Evolutionary conservation across 1,140 invertebrate species (phyloP).

Genomic region (Elymnias hypermnestra): DNA sequence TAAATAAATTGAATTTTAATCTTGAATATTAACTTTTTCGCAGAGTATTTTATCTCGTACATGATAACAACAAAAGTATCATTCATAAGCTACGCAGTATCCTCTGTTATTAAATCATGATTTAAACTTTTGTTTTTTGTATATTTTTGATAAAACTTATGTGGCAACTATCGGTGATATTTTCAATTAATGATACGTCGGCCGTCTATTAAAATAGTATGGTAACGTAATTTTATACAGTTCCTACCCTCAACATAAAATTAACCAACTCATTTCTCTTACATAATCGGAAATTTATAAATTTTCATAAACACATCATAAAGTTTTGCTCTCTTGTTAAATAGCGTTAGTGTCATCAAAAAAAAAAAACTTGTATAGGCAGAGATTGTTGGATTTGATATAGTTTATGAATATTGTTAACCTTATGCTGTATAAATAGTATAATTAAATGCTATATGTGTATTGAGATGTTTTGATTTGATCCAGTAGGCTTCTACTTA

Average conservation of each 20-base stretch:
- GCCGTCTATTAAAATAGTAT: slow-evolving; percentile 10
- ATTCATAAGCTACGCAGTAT: slow-evolving; percentile 18
- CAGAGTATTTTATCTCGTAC: slow-evolving; percentile 17
- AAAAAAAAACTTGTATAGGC: slow-evolving; percentile 60
- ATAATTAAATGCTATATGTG: slow-evolving; percentile 75
- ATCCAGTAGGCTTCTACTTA: slow-evolving; percentile 35
- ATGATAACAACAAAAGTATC: slow-evolving; percentile 6
- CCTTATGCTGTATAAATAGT: slow-evolving; percentile 75
- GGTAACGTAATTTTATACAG: slow-evolving; percentile 35
- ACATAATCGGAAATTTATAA: slow-evolving; percentile 40
- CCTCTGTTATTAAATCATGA: not conserved
- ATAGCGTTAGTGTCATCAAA: slow-evolving; percentile 68
- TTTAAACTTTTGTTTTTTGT: too few species aligned
- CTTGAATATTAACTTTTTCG: slow-evolving; percentile 33
- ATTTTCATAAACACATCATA: slow-evolving; percentile 41
- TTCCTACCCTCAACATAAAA: slow-evolving; percentile 60
- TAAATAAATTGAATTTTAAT: slow-evolving; percentile 51
- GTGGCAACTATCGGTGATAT: slow-evolving; percentile 9
- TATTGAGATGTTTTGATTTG: slow-evolving; percentile 65
- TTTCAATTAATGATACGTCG: not conserved
- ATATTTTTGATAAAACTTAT: slow-evolving; percentile 2
- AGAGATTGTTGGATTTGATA: slow-evolving; percentile 76
- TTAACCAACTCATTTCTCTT: slow-evolving; percentile 42
- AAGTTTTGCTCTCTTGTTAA: slow-evolving; percentile 70
- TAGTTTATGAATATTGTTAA: slow-evolving; percentile 76